Percentiles rank a stretch among this genome's conserved stretches.
phyloP scores from a whole-genome alignment of 2,888 invertebrate genomes.

The Noctua janthe region DNA sequence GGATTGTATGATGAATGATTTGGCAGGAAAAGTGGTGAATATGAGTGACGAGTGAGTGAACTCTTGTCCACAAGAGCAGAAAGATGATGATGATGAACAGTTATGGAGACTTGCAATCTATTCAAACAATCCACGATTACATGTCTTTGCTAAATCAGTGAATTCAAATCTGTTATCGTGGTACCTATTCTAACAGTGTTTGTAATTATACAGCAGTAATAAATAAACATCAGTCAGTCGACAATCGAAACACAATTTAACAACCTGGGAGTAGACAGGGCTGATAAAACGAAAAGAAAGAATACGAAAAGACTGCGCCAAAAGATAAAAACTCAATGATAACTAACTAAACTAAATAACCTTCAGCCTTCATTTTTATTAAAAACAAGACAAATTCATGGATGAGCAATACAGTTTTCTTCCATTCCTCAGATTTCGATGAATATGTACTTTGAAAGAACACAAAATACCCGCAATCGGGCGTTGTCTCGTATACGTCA shows the following conservation, averaged over 20 bases:
- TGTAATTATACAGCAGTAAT: neutral
- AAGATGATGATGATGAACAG: neutral
- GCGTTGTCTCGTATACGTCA: conserved; percentile 54
- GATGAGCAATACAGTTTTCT: neutral
- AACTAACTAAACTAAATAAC: neutral
- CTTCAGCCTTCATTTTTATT: neutral
- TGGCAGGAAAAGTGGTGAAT: neutral
- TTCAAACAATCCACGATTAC: neutral
- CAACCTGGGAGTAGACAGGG: neutral
- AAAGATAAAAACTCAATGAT: neutral
- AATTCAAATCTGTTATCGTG: neutral
- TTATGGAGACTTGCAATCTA: neutral
- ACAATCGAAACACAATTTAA: neutral
- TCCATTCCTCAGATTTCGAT: neutral
- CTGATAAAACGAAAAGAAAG: neutral
- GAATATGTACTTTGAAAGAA: neutral
- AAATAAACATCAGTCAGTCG: neutral
- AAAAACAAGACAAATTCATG: neutral
- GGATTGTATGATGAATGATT: neutral
- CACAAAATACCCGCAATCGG: conserved; percentile 39
- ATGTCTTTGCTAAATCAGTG: neutral
- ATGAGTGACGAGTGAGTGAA: neutral
- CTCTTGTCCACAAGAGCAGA: too few species aligned
- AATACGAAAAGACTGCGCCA: neutral
- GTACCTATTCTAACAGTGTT: neutral